Evolutionary conservation across 2,113 vertebrate species (phyloP), one percentile per base, ranked within the genome.

Genomic region (Rynchops niger): DNA sequence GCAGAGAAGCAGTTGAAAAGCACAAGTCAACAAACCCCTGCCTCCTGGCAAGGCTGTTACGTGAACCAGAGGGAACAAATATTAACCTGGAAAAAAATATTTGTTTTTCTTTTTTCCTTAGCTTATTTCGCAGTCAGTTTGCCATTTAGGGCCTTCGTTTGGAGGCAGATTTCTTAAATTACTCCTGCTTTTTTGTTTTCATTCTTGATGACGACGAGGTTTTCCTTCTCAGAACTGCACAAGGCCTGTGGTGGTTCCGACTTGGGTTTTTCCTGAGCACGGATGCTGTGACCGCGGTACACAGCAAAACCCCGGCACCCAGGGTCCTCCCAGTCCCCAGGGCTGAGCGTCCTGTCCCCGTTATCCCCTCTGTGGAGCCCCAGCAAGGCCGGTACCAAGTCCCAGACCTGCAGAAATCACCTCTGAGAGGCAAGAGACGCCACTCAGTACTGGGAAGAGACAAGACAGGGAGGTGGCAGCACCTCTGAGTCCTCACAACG

Each of bases 81-180:
- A 59, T 50, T 58, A 78, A 70, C 52, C 90, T 49, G 63, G 49
- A 49, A 80, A 95, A 82, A 87, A 92, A 42, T 3, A 55, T 9
- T 42, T 10, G 7, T 23, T 86, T 70, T 50, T 34, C 25, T 40
- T 26, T 74, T 90, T 53, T 45, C 29, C 43, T 36, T 38, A 23
- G 58, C 71, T 65, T 62, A 29, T 72, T 79, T 86, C 82, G 71
- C 82, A 82, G 94, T 30, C 94, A 93, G 38, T 90, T 90, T 93
- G 85, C 86, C 88, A 88, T 59, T 59, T 58, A 78, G 34, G 29
- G 71, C 86, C 89, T 76, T 71, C 2, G 3, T 67, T 52, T 40
- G 72, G 70, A 71, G 59, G 78, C n/a, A 34, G 27, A 71, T 63
- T 11, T 79, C 50, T 13, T 63, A 83, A 92, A 86, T 92, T 72